These are phyloP conservation scores for Bubo bubo DNA, from an alignment of 2,113 vertebrate genomes.

Conservation along the genomic window DNA sequence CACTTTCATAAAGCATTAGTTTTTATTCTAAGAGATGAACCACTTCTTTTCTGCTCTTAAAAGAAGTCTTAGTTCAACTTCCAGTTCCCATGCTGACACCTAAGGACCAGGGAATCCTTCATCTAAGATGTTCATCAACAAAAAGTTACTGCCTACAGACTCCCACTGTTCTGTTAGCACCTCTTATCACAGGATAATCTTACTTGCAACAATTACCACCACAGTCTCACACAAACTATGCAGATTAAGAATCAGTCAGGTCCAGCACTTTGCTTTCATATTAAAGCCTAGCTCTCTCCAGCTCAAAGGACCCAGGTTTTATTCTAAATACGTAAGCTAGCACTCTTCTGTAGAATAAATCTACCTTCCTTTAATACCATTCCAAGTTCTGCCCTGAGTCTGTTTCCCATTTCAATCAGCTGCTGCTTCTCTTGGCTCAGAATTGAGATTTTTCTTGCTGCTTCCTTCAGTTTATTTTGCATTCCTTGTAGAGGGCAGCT, in stretches of 20 bases:
- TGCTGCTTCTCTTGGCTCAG: conserved; percentile 84
- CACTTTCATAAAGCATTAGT: neutral
- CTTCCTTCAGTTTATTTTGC: conserved; percentile 79
- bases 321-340: neutral
- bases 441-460: conserved; percentile 73
- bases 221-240: neutral
- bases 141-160: neutral
- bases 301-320: neutral
- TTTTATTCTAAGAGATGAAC: neutral
- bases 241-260: neutral
- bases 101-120: neutral
- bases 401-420: conserved; percentile 87
- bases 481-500: neutral
- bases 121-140: neutral
- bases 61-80: neutral
- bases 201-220: neutral
- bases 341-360: neutral
- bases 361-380: conserved; percentile 68
- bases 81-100: neutral
- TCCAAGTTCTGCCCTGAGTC: conserved; percentile 77
- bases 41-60: neutral
- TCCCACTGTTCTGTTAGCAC: neutral
- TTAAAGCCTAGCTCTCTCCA: neutral
- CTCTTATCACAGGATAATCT: neutral
- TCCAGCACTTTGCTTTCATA: neutral